phyloP scores from a whole-genome alignment of 2,797 vertebrate genomes.

The Perodicticus potto region DNA sequence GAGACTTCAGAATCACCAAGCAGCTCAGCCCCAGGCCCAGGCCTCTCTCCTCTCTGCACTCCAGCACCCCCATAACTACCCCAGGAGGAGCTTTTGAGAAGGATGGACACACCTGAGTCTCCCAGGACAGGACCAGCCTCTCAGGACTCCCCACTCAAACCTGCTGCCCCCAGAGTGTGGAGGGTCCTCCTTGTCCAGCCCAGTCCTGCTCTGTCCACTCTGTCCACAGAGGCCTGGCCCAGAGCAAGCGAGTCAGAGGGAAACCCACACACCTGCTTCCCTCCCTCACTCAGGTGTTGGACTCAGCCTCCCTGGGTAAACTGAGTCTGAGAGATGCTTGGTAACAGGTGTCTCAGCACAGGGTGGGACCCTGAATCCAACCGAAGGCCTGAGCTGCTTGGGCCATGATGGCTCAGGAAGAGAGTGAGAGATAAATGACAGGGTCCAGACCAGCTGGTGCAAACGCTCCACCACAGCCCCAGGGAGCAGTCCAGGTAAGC shows the following conservation, averaged over 20 bases:
- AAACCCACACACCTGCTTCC: not conserved
- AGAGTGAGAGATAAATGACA: not conserved
- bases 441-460: not conserved
- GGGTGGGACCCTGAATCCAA: not conserved
- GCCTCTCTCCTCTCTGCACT: not conserved
- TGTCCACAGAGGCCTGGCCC: not conserved
- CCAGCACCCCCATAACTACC: not conserved
- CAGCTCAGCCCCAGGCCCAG: not conserved
- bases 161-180: too few species aligned
- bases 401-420: too few species aligned
- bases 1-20: not conserved
- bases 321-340: not conserved
- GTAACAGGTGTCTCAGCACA: not conserved
- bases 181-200: not conserved
- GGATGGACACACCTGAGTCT: not conserved
- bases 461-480: not conserved
- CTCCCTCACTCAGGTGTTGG: not conserved
- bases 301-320: not conserved
- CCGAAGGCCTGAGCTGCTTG: not conserved
- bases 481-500: not conserved
- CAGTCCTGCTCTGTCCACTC: not conserved
- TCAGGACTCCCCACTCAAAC: not conserved
- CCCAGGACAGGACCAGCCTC: not conserved
- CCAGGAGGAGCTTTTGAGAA: not conserved
- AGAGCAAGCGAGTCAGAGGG: not conserved